Percentiles rank a stretch among this genome's conserved stretches.
These are phyloP conservation scores for Salvelinus fontinalis DNA, from an alignment of 2,113 vertebrate species.

Conservation along the genomic window DNA sequence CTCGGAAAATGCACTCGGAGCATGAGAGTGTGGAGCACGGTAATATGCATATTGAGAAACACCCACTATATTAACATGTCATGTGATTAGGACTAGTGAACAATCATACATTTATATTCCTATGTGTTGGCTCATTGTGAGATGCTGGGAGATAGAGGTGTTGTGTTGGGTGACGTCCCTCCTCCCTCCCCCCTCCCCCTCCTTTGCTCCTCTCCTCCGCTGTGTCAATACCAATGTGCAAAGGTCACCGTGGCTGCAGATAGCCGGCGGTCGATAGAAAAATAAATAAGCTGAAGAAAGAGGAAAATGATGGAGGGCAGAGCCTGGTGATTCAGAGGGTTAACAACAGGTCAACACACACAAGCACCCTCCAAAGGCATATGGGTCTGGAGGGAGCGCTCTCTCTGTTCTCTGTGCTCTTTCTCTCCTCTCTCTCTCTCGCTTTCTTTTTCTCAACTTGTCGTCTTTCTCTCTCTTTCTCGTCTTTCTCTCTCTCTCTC, in stretches of 20 bases:
- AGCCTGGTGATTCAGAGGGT: constrained; percentile 57
- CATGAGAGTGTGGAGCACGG: no score
- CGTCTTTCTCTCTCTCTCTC: neutral
- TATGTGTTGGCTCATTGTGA: neutral
- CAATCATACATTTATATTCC: neutral
- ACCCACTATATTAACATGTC: constrained; percentile 39
- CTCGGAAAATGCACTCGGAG: no score
- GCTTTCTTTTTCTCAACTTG: no score
- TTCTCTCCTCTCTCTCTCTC: neutral
- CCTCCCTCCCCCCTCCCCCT: constrained; percentile 44
- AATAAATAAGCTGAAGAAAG: constrained; percentile 60
- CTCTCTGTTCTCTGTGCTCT: neutral
- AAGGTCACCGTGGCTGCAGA: constrained; percentile 71
- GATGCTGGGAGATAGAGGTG: neutral
- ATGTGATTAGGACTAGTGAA: constrained; percentile 32
- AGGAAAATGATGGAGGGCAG: constrained; percentile 57
- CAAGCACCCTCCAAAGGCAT: constrained; percentile 53
- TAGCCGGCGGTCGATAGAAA: constrained; percentile 65
- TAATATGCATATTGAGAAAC: no score
- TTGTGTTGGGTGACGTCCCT: constrained; percentile 16
- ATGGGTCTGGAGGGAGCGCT: constrained; percentile 27
- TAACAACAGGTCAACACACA: constrained; percentile 60
- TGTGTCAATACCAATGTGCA: constrained; percentile 65
- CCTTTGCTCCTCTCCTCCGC: constrained; percentile 39
- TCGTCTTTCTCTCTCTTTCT: constrained; percentile 11